Evolutionary conservation across 2,797 vertebrate species (phyloP).

Genomic region (Esox masquinongy): DNA sequence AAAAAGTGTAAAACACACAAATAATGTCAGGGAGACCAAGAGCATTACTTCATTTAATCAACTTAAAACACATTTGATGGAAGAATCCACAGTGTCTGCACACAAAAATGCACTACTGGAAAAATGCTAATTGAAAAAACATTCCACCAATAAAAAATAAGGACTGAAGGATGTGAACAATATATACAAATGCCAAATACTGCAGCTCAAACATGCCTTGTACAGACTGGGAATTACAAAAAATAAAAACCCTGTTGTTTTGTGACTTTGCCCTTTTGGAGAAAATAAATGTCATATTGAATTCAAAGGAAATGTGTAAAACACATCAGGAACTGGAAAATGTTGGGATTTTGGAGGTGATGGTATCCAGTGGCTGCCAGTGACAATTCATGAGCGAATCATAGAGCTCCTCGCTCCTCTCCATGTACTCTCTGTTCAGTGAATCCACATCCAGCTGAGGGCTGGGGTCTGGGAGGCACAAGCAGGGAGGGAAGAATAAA

Average conservation of each 20-base stretch:
- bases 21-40: background rate
- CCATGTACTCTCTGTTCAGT: slow-evolving; percentile 89
- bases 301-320: background rate
- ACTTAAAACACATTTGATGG: background rate
- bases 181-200: slow-evolving; percentile 17
- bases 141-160: slow-evolving; percentile 31
- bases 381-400: slow-evolving; percentile 88
- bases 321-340: slow-evolving; percentile 62
- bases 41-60: background rate
- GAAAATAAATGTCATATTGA: background rate
- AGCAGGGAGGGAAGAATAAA: background rate
- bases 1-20: background rate
- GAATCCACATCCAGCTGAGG: slow-evolving; percentile 83
- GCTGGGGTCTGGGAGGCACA: slow-evolving; percentile 78
- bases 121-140: background rate
- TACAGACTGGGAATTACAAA: slow-evolving; percentile 7
- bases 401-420: slow-evolving; percentile 89
- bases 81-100: background rate
- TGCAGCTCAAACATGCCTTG: background rate
- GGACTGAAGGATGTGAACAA: background rate
- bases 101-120: too few relatives aligned
- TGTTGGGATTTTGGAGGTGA: slow-evolving; percentile 77
- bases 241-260: slow-evolving; percentile 8
- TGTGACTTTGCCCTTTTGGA: slow-evolving; percentile 7
- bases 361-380: slow-evolving; percentile 88